Conservation (phyloP, 2,888 invertebrate genomes). For the Melinaea menophilus region DNA sequence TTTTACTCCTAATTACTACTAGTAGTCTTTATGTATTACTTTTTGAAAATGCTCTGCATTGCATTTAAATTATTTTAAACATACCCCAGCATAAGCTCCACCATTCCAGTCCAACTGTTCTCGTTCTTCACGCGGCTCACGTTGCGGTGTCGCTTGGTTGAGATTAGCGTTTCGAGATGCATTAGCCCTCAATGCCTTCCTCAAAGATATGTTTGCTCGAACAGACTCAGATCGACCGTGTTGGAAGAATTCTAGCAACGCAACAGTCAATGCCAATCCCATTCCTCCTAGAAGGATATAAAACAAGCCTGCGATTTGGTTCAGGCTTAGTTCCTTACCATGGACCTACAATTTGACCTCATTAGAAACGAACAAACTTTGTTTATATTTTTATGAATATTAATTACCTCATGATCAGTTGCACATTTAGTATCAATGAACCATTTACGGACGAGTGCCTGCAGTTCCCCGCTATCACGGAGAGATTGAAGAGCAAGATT, state of each 20-base stretch:
- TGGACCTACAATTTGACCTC: conserved; percentile 21
- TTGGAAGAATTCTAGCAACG: conserved; percentile 95
- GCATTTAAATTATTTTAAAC: conserved; percentile 23
- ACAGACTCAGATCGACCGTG: conserved; percentile 88
- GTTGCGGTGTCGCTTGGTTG: conserved; percentile 37
- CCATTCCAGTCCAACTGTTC: conserved; percentile 68
- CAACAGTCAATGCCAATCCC: conserved; percentile 91
- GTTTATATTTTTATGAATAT: not conserved
- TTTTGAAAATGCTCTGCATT: not conserved
- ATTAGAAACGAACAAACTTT: conserved; percentile 1
- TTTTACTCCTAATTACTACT: no score
- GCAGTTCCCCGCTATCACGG: conserved; percentile 94
- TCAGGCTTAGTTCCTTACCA: conserved; percentile 90
- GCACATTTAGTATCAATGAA: conserved; percentile 67
- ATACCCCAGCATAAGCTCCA: conserved; percentile 60
- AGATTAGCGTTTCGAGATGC: conserved; percentile 82
- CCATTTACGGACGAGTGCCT: conserved; percentile 96
- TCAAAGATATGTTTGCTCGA: conserved; percentile 87
- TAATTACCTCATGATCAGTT: conserved; percentile 35
- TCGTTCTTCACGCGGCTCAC: conserved; percentile 50
- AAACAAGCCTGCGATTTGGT: conserved; percentile 98
- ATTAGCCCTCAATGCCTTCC: conserved; percentile 91
- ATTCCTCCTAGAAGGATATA: conserved; percentile 97
- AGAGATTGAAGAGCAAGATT: conserved; percentile 94
- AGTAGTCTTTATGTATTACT: not conserved